These are phyloP conservation scores for Globicephala melas DNA, from an alignment of 2,113 vertebrate species.

Conservation along the genomic window DNA sequence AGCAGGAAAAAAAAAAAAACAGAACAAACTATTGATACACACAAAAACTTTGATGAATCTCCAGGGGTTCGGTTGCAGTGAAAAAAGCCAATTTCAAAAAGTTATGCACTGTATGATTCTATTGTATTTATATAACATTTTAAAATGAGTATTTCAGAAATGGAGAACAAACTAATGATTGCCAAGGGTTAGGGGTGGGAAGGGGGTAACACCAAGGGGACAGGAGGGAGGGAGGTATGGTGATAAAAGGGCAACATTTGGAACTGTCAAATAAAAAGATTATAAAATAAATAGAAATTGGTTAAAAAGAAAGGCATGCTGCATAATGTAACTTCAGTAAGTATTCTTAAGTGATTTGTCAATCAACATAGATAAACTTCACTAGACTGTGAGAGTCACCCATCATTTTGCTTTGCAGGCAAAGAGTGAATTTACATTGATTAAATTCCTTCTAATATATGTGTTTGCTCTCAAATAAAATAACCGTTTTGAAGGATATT, in stretches of 20 bases:
- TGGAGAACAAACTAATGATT: not conserved
- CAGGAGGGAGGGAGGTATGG: not conserved
- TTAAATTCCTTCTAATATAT: conserved; percentile 23
- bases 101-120: not conserved
- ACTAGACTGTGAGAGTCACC: not conserved
- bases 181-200: not conserved
- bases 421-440: conserved; percentile 12
- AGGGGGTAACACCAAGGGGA: accelerated
- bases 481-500: conserved; percentile 14
- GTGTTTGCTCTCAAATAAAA: conserved; percentile 42
- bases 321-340: not conserved
- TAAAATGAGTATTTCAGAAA: not conserved
- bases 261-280: not conserved
- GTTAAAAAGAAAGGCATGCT: not conserved
- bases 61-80: not conserved
- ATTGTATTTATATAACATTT: not conserved
- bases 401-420: not conserved
- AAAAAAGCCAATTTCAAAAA: not conserved
- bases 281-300: not conserved
- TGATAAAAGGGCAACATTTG: not conserved
- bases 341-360: conserved; percentile 26
- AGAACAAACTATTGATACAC: not conserved
- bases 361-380: conserved; percentile 32
- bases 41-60: not conserved
- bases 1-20: not conserved